Percentiles rank a stretch among this genome's conserved stretches.
phyloP scores from a whole-genome alignment of 92 coral and sea anemone species.

The Bergia sp. region DNA sequence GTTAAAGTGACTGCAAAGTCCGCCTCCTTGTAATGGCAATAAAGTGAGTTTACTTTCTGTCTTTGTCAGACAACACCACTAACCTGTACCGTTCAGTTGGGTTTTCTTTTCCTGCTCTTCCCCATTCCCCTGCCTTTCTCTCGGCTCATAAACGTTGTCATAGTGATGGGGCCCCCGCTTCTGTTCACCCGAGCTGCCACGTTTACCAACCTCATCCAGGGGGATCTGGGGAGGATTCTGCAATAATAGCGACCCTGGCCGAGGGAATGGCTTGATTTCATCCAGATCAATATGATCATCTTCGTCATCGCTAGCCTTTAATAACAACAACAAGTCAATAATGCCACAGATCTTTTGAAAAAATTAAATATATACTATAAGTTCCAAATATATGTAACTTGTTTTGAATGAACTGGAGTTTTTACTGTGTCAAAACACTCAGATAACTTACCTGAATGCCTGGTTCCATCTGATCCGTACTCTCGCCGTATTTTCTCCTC shows the following conservation, averaged over 20 bases:
- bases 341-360: background rate
- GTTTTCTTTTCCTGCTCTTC: conserved; percentile 43
- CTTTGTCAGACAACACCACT: background rate
- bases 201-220: conserved; percentile 45
- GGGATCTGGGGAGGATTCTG: conserved; percentile 65
- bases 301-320: conserved; percentile 76
- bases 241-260: conserved; percentile 81
- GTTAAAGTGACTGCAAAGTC: too few relatives aligned
- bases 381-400: background rate
- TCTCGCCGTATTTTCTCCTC: conserved; percentile 40
- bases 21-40: too few relatives aligned
- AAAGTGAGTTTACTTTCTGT: background rate
- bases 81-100: conserved; percentile 34
- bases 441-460: conserved; percentile 24
- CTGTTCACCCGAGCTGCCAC: conserved; percentile 18
- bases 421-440: too few relatives aligned
- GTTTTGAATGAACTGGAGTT: background rate
- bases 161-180: conserved; percentile 70
- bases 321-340: background rate
- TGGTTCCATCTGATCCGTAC: conserved; percentile 15
- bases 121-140: conserved; percentile 59
- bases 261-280: conserved; percentile 85
- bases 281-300: conserved; percentile 86
- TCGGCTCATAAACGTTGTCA: conserved; percentile 76
- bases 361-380: background rate